Evolutionary conservation across 2,113 vertebrate genomes (phyloP).

Genomic region (Oryzias melastigma): DNA sequence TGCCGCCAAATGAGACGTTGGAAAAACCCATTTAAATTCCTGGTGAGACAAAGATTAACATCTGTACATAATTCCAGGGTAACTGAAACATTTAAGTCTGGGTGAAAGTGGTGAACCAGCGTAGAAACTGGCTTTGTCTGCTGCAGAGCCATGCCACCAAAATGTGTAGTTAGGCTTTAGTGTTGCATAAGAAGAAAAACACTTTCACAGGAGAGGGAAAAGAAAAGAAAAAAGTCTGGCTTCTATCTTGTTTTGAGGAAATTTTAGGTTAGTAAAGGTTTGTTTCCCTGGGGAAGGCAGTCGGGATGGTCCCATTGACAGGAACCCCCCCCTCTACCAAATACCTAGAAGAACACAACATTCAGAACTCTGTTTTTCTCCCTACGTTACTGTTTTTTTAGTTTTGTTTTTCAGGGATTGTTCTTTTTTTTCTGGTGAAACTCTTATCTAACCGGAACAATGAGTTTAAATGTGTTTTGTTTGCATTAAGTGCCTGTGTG

Average conservation of each 20-base stretch:
- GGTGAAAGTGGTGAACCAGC: neutral
- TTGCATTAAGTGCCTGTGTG: too few species aligned
- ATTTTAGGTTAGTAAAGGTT: constrained; percentile 27
- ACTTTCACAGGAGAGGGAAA: neutral
- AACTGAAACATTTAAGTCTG: constrained; percentile 13
- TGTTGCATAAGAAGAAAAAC: neutral
- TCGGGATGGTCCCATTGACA: constrained; percentile 22
- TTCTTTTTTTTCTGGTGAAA: neutral
- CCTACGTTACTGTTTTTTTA: constrained; percentile 1
- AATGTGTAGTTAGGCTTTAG: neutral
- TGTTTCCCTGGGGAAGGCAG: constrained; percentile 36
- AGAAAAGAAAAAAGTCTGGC: constrained; percentile 1
- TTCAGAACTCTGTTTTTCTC: constrained; percentile 11
- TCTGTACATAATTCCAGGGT: constrained; percentile 3
- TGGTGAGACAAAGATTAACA: neutral
- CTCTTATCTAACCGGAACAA: too few species aligned
- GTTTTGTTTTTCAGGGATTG: neutral
- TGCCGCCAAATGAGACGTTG: neutral
- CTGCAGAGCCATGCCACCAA: neutral
- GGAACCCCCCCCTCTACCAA: constrained; percentile 22
- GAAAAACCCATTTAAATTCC: neutral
- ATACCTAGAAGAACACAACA: constrained; percentile 36
- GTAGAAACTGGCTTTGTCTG: neutral
- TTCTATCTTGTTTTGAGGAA: constrained; percentile 34
- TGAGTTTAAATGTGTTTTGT: too few species aligned